Evolutionary conservation across 2,888 invertebrate genomes (phyloP), one percentile per base, ranked within the genome.

Genomic region (Eumacrocentrus americanus): DNA sequence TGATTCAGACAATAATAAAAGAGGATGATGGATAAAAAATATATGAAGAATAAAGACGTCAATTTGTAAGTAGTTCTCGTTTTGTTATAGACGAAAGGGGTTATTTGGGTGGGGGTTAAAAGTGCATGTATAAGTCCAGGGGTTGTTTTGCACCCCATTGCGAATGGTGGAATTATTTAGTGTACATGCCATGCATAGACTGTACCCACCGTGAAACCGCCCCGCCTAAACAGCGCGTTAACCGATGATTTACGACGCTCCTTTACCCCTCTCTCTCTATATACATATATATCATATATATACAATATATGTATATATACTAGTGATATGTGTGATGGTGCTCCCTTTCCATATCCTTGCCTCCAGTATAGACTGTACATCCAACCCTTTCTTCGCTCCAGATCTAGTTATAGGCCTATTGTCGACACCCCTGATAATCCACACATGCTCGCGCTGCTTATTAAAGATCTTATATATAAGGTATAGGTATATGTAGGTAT

Each of bases 181-280:
- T 79, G 76, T 69, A 67, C 64, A 69, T 69, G 70, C 61, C 64
- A 55, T 68, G 67, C 72, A 72, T 75, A 75, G 75, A 76, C 75
- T 76, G 72, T 76, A 76, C 76, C 79, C 80, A 79, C 78, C 79
- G 79, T 80, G 78, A 80, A 80, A 80, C 80, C 80, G 79, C 80
- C 80, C 78, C 80, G 77, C 77, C 78, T 79, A 80, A 80, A 80
- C 78, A 80, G 67, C 74, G 77, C 72, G 78, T 80, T 80, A 80
- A 77, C 78, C 74, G 74, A 75, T 80, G 80, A 80, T 80, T 80
- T 80, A 80, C 77, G 78, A 74, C 70, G 69, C 57, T 60, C 37
- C 37, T 40, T 12, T n/a, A n/a, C 63, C 58, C 59, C 52, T 29
- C 52, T 46, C 14, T 37, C 25, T 37, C 18, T 42, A 44, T 46